Evolutionary conservation across 2,113 vertebrate species (phyloP), one percentile per base, ranked within the genome.

Genomic region (Benitochromis conjunctus): DNA sequence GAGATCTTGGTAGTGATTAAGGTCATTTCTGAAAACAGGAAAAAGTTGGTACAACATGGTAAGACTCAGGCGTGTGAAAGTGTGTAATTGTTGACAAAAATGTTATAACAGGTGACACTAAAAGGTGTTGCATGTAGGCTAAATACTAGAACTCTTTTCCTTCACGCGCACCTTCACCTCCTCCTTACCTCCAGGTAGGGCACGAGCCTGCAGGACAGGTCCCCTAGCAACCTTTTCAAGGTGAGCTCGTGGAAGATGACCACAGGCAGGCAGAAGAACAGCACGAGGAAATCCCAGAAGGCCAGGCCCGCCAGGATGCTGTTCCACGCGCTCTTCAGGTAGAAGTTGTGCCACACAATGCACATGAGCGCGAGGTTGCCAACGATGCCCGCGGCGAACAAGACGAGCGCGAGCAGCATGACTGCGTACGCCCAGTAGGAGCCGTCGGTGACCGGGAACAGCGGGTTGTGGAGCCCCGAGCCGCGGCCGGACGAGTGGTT

Each of bases 351-450:
- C 97, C 98, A 99, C 84, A 99, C 98, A 0, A 97, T 96, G 88
- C 99, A 99, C 97, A 98, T 98, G 87, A 99, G 97, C 0, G 99
- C 97, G 79, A 99, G 97, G 94, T 99, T 99, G 1, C 97, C 97
- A 2, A 98, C 96, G 55, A 98, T 96, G 5, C 98, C 99, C 90
- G 96, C 96, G 0, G 97, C 96, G 1, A 99, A 98, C 82, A 99
- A 94, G 10, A 97, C 83, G 69, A 99, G 96, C 24, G 98, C 97
- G 56, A 99, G 96, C 81, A 98, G 95, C 97, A 99, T 94, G 11
- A 98, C 85, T 0, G 97, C 96, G 7, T 99, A 99, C 46, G 98
- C 97, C 1, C 97, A 95, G 82, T 97, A 97, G 1, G 98, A 98
- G 86, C 91, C 96, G 85, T 97, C 97, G 0, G 97, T 97, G 85